These are phyloP conservation scores for Denticeps clupeoides DNA, from an alignment of 2,797 vertebrate genomes.

Conservation along the genomic window DNA sequence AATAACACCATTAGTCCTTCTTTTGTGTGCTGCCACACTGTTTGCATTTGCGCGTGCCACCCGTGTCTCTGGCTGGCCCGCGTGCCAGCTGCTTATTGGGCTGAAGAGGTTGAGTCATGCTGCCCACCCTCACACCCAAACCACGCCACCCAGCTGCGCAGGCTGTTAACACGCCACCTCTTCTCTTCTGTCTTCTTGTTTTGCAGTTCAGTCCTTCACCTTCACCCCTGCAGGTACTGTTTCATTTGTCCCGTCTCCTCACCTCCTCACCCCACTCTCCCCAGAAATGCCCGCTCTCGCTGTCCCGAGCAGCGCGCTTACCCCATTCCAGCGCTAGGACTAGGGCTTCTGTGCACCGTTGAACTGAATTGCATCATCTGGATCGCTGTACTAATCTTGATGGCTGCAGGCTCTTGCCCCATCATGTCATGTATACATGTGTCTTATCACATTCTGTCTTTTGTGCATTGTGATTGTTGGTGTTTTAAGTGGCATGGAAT, in stretches of 20 bases:
- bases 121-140: slow-evolving; percentile 24
- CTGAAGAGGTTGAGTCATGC: slow-evolving; percentile 9
- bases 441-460: slow-evolving; percentile 25
- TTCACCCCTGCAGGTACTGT: slow-evolving; percentile 88
- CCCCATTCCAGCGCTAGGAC: neutral
- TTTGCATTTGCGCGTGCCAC: neutral
- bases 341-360: slow-evolving; percentile 1
- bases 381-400: too few relatives aligned
- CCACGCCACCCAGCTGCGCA: slow-evolving; percentile 35
- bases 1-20: slow-evolving; percentile 6
- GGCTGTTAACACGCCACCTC: slow-evolving; percentile 65
- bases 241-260: slow-evolving; percentile 69
- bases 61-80: slow-evolving; percentile 26
- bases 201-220: slow-evolving; percentile 86
- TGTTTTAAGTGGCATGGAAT: too few relatives aligned
- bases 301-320: neutral
- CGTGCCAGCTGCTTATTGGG: slow-evolving; percentile 42
- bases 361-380: too few relatives aligned
- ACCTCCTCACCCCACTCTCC: slow-evolving; percentile 24
- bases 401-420: too few relatives aligned
- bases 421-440: slow-evolving; percentile 17
- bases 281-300: slow-evolving; percentile 12
- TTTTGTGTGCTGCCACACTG: slow-evolving; percentile 13
- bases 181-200: slow-evolving; percentile 80
- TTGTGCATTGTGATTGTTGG: neutral